Evolutionary conservation across 2,113 vertebrate genomes (phyloP).

Genomic region (Acanthochromis polyacanthus): DNA sequence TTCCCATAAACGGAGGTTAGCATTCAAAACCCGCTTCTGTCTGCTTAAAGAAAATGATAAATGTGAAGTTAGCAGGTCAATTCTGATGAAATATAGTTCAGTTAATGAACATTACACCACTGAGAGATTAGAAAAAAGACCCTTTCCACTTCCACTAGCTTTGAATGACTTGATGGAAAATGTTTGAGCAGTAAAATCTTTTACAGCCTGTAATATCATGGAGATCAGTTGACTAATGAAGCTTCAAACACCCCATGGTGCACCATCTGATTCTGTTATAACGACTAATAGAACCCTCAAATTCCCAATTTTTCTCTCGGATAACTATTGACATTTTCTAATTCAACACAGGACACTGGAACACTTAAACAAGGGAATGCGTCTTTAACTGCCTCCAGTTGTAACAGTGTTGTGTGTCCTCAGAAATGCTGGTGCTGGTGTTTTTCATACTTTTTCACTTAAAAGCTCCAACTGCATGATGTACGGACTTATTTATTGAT

Average conservation of each 20-base stretch:
- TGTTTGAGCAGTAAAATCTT: no score
- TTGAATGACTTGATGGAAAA: no score
- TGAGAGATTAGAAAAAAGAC: not conserved
- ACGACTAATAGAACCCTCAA: not conserved
- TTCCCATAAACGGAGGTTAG: not conserved
- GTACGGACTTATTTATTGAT: not conserved
- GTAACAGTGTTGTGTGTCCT: no score
- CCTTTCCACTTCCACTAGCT: no score
- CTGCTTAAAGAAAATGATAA: not conserved
- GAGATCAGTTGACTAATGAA: not conserved
- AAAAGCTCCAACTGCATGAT: not conserved
- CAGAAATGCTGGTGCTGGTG: no score
- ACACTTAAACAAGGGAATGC: no score
- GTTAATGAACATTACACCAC: no score
- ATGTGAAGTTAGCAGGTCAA: not conserved
- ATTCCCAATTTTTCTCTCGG: not conserved
- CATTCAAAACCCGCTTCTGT: not conserved
- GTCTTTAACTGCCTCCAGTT: no score
- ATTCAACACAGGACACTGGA: no score
- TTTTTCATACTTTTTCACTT: no score
- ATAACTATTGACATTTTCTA: no score
- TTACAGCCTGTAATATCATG: not conserved
- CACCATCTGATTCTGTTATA: not conserved
- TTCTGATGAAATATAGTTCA: not conserved
- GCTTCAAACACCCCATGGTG: not conserved